phyloP scores from a whole-genome alignment of 2,888 invertebrate species.

The Cryptus viduatorius region DNA sequence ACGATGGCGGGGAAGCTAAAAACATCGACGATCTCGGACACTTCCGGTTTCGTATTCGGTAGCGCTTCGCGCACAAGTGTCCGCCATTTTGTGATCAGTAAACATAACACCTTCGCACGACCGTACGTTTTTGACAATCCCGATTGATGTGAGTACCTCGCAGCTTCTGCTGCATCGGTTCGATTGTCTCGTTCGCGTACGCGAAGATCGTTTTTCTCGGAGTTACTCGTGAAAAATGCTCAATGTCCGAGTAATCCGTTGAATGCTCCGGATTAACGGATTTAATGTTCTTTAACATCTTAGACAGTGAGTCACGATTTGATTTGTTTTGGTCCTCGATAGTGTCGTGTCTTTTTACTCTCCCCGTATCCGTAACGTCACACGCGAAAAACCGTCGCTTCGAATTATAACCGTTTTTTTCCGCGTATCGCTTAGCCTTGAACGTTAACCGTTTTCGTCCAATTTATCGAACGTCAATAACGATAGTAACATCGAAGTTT shows the following conservation, averaged over 20 bases:
- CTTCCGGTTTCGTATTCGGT: not conserved
- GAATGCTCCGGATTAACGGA: not conserved
- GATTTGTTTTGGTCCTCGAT: slow-evolving; percentile 61
- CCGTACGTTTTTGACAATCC: slow-evolving; percentile 64
- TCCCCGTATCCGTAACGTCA: slow-evolving; percentile 54
- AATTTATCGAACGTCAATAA: slow-evolving; percentile 32
- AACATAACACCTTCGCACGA: slow-evolving; percentile 23
- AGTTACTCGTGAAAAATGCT: not conserved
- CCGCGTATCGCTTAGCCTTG: slow-evolving; percentile 4
- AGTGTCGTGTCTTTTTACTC: slow-evolving; percentile 28
- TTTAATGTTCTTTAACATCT: slow-evolving; percentile 49
- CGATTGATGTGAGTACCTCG: slow-evolving; percentile 49
- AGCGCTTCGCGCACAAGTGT: not conserved
- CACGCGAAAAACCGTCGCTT: not conserved
- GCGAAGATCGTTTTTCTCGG: not conserved
- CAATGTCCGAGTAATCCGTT: not conserved
- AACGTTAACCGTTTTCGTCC: slow-evolving; percentile 7
- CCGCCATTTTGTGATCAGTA: slow-evolving; percentile 58
- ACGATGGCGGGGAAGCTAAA: not conserved
- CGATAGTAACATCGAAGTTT: not conserved
- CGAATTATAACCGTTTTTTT: slow-evolving; percentile 6
- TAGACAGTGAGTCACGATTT: slow-evolving; percentile 60
- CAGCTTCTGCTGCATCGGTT: not conserved
- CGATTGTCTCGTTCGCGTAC: not conserved
- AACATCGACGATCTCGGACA: not conserved